Percentiles rank a stretch among this genome's conserved stretches.
phyloP scores from a whole-genome alignment of 2,797 vertebrate genomes.

The Pristis pectinata region DNA sequence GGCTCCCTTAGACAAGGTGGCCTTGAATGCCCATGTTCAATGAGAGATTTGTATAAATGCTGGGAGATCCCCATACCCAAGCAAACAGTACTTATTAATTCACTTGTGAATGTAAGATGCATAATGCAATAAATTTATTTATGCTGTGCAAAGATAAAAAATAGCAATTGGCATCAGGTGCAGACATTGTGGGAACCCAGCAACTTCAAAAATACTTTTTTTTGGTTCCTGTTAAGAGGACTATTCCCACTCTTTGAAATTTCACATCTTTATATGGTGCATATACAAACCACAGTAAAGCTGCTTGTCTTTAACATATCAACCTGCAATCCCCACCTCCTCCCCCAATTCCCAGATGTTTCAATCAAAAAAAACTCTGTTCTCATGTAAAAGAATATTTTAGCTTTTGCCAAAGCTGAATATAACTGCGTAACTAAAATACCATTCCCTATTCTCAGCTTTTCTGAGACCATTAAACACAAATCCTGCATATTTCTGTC shows the following conservation, averaged over 20 bases:
- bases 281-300: conserved; percentile 2
- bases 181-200: background rate
- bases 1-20: background rate
- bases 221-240: background rate
- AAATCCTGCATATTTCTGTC: conserved; percentile 46
- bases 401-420: conserved; percentile 26
- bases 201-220: background rate
- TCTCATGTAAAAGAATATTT: conserved; percentile 24
- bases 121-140: background rate
- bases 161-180: background rate
- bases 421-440: conserved; percentile 34
- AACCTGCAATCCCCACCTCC: background rate
- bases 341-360: background rate
- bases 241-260: background rate
- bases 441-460: conserved; percentile 46
- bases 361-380: background rate
- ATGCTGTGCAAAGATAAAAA: background rate
- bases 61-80: background rate
- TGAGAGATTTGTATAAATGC: background rate
- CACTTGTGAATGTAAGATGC: too few species aligned
- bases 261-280: background rate
- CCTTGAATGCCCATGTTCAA: background rate
- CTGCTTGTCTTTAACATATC: background rate
- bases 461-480: conserved; percentile 49
- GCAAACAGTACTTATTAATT: background rate